These are phyloP conservation scores for Saccopteryx leptura DNA, from an alignment of 2,113 vertebrate genomes.

Conservation along the genomic window DNA sequence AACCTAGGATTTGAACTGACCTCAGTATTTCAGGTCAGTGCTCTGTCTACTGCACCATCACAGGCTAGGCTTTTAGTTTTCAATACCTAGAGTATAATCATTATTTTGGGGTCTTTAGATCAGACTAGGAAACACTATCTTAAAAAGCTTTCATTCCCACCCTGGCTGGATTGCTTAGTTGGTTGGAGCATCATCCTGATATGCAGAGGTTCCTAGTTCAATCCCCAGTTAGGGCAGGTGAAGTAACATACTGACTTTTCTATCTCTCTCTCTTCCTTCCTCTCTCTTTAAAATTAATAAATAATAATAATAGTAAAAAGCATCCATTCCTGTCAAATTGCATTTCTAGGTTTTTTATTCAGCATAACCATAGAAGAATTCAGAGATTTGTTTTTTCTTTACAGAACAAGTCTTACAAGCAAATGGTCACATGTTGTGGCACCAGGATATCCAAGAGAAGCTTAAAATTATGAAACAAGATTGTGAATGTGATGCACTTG, in stretches of 20 bases:
- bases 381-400: slow-evolving; percentile 62
- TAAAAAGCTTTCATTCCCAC: background rate
- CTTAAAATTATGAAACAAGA: slow-evolving; percentile 45
- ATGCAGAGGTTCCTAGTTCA: too few relatives aligned
- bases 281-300: too few relatives aligned
- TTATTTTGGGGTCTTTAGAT: background rate
- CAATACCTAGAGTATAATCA: background rate
- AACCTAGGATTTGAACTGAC: too few relatives aligned
- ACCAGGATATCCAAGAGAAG: slow-evolving; percentile 55
- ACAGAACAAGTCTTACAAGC: slow-evolving; percentile 70
- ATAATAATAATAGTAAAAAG: background rate
- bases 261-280: too few relatives aligned
- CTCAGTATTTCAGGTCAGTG: too few relatives aligned
- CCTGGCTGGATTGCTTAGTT: too few relatives aligned
- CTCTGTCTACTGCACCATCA: too few relatives aligned
- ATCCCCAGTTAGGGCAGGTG: too few relatives aligned
- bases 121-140: background rate
- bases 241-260: too few relatives aligned
- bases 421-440: slow-evolving; percentile 33
- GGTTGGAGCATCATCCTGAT: too few relatives aligned
- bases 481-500: slow-evolving; percentile 41
- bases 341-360: background rate
- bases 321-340: background rate
- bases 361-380: background rate
- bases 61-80: background rate